Percentiles rank a stretch among this genome's conserved stretches.
Evolutionary conservation across 2,113 vertebrate species (phyloP).

Genomic region (Carassius auratus): DNA sequence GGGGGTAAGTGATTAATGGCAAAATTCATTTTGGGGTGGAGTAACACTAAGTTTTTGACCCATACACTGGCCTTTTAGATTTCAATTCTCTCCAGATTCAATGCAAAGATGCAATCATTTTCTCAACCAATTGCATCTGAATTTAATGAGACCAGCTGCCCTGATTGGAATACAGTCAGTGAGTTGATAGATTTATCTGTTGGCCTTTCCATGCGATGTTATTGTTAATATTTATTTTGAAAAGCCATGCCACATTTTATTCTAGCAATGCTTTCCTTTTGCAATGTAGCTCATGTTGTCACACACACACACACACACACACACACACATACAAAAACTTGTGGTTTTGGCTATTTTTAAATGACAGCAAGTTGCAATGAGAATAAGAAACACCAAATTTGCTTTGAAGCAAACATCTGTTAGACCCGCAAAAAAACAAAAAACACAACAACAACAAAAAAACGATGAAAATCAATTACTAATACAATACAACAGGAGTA

Average conservation of each 20-base stretch:
- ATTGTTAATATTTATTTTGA: slow-evolving; percentile 30
- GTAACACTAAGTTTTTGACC: background rate
- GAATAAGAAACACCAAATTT: background rate
- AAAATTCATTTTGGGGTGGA: too few species aligned
- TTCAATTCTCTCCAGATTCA: background rate
- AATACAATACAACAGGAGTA: background rate
- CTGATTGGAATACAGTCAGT: slow-evolving; percentile 23
- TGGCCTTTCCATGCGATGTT: slow-evolving; percentile 5
- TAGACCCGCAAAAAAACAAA: background rate
- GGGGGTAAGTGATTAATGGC: too few species aligned
- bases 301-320: background rate
- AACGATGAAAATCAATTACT: background rate
- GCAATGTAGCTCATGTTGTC: background rate
- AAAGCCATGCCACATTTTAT: slow-evolving; percentile 30
- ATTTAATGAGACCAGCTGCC: slow-evolving; percentile 1
- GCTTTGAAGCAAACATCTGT: background rate
- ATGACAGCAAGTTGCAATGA: background rate
- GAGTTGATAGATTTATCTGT: slow-evolving; percentile 31
- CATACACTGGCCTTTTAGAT: background rate
- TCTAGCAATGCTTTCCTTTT: background rate
- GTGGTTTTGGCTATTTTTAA: background rate
- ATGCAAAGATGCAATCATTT: background rate
- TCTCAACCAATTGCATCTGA: background rate
- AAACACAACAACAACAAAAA: too few species aligned
- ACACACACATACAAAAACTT: background rate